Conservation (phyloP, 2,888 invertebrate genomes). For the Pterostichus niger region DNA sequence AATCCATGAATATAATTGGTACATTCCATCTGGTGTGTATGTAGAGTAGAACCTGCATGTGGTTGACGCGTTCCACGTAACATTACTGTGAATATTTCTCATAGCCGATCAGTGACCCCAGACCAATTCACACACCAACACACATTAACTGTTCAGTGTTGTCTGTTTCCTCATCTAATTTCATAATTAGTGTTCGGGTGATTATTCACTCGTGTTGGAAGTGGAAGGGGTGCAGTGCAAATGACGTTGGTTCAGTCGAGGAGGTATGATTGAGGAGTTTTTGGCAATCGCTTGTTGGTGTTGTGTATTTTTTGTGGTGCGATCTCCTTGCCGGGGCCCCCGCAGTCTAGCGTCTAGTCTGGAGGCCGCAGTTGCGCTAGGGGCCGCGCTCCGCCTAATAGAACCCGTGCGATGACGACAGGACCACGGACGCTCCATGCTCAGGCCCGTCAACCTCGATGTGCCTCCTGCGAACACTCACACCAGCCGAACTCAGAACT, state of each 20-base stretch:
- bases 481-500: neutral
- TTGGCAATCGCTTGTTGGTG: neutral
- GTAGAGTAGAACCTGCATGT: neutral
- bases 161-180: neutral
- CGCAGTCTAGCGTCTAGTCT: constrained; percentile 59
- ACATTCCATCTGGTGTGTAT: neutral
- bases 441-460: constrained; percentile 40
- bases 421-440: constrained; percentile 16
- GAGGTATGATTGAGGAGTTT: neutral
- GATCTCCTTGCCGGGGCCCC: constrained; percentile 60
- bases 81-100: constrained; percentile 20
- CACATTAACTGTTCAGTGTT: constrained; percentile 12
- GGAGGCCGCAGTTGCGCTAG: constrained; percentile 37
- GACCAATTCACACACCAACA: constrained; percentile 19
- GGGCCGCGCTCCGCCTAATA: constrained; percentile 33
- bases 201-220: neutral
- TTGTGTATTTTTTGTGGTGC: neutral
- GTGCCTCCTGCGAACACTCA: constrained; percentile 32
- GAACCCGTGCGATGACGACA: constrained; percentile 35
- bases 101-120: constrained; percentile 29
- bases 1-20: neutral
- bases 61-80: neutral
- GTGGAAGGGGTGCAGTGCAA: no score
- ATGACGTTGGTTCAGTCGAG: neutral
- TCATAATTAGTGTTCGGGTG: constrained; percentile 10